phyloP scores from a whole-genome alignment of 2,113 vertebrate species.

The Sylvia atricapilla region DNA sequence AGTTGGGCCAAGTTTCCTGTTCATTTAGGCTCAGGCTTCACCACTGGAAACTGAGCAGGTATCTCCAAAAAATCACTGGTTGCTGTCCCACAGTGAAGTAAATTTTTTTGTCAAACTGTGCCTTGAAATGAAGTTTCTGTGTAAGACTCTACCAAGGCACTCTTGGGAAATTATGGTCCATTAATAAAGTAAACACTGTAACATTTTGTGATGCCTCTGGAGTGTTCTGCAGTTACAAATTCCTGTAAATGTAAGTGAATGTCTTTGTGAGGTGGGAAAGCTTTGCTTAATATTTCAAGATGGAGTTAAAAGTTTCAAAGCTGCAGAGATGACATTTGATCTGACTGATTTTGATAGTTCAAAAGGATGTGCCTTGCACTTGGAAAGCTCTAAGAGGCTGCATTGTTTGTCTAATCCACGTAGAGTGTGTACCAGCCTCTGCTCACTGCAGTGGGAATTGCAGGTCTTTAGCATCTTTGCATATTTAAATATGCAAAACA shows the following conservation, averaged over 20 bases:
- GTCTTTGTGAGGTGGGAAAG: background rate
- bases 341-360: background rate
- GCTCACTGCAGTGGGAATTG: background rate
- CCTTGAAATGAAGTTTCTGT: background rate
- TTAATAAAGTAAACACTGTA: background rate
- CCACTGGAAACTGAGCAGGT: background rate
- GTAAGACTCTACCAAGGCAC: background rate
- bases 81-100: background rate
- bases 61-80: background rate
- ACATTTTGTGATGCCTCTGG: background rate
- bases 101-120: background rate
- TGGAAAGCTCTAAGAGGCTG: background rate
- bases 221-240: background rate
- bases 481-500: background rate
- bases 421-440: background rate
- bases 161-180: background rate
- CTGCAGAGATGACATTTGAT: background rate
- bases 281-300: slow-evolving; percentile 37
- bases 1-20: background rate
- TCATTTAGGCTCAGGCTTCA: background rate
- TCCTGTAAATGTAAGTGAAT: background rate
- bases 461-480: background rate
- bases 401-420: background rate
- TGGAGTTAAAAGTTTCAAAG: background rate
- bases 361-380: background rate